Evolutionary conservation across 1,140 invertebrate species (phyloP).

Genomic region (Scaptomyza graminum): DNA sequence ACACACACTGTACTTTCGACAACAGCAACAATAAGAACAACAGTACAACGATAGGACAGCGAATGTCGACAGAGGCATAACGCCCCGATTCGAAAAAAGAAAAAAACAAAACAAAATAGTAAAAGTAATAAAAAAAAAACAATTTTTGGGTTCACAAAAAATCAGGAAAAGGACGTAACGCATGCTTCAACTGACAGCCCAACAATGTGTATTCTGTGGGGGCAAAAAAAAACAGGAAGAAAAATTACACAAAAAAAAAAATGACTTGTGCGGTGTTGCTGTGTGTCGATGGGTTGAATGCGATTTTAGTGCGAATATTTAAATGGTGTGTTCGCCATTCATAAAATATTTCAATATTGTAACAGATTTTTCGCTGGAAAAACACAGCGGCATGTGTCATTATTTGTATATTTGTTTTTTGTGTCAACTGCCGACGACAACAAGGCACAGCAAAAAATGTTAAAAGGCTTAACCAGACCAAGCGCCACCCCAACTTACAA

Average conservation of each 20-base stretch:
- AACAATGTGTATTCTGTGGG: constrained; percentile 19
- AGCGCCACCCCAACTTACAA: not conserved
- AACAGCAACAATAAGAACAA: constrained; percentile 25
- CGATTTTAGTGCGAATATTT: constrained; percentile 22
- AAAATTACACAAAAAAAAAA: constrained; percentile 3
- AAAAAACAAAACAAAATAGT: constrained; percentile 5
- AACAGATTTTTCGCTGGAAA: constrained; percentile 57
- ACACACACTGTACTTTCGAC: constrained; percentile 26
- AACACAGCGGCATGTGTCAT: constrained; percentile 54
- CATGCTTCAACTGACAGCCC: constrained; percentile 43
- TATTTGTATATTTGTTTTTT: constrained; percentile 65
- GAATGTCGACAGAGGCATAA: constrained; percentile 17
- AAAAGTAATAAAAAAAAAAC: constrained; percentile 16
- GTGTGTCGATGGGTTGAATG: not conserved
- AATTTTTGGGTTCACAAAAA: constrained; percentile 29
- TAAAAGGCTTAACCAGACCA: constrained; percentile 25
- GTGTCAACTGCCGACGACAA: constrained; percentile 53
- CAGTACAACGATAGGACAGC: constrained; percentile 14
- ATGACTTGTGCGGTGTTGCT: not conserved
- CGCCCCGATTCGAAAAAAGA: constrained; percentile 5
- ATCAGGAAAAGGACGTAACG: constrained; percentile 67
- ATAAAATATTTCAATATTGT: constrained; percentile 80
- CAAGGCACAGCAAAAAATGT: constrained; percentile 32
- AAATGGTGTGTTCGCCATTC: constrained; percentile 34
- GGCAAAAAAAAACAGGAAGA: constrained; percentile 1